Conservation (phyloP, 1,140 invertebrate species). For the Drosophila eugracilis region DNA sequence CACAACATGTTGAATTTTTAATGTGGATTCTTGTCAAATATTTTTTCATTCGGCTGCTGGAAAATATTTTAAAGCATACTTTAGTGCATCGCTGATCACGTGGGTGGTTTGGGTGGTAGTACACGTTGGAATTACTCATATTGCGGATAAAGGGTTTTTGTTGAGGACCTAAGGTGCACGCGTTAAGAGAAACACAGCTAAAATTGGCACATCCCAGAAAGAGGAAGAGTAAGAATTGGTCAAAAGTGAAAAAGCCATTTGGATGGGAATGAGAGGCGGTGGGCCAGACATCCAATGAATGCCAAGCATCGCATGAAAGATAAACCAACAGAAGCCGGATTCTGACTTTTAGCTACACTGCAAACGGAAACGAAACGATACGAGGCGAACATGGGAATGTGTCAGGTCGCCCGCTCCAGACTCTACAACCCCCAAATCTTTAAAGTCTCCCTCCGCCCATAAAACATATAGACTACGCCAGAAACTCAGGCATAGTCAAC, state of each 20-base stretch:
- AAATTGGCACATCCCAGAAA: conserved; percentile 33
- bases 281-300: conserved; percentile 29
- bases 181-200: conserved; percentile 50
- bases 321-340: conserved; percentile 34
- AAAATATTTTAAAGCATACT: conserved; percentile 72
- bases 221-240: not conserved
- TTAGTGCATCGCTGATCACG: conserved; percentile 33
- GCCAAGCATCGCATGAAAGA: conserved; percentile 35
- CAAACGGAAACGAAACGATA: conserved; percentile 16
- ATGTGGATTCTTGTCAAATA: conserved; percentile 62
- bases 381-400: conserved; percentile 27
- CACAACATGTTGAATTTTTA: conserved; percentile 79
- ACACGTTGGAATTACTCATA: not conserved
- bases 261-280: not conserved
- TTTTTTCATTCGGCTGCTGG: conserved; percentile 38
- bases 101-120: conserved; percentile 2
- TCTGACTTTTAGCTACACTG: conserved; percentile 63
- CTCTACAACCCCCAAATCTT: conserved; percentile 2
- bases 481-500: conserved; percentile 34
- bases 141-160: not conserved
- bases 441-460: not conserved
- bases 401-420: not conserved
- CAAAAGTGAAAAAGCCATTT: conserved; percentile 1
- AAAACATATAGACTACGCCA: conserved; percentile 7
- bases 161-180: not conserved